A percentile compares a stretch with the other conserved stretches of the same genome.
Conservation (phyloP, 2,888 invertebrate species). For the Ptilodon capucinus region DNA sequence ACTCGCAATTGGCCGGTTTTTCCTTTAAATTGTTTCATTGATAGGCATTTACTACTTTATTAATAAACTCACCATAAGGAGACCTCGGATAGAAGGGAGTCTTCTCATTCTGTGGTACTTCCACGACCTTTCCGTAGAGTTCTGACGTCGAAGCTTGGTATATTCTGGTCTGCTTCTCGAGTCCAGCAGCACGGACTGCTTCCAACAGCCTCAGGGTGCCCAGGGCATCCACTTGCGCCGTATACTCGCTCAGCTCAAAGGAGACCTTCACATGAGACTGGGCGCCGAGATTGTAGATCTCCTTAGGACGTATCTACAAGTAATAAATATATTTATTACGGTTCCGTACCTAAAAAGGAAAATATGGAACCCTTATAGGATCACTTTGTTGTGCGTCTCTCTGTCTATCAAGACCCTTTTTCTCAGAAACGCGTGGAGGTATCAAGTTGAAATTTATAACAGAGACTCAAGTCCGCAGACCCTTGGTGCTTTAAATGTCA, state of each 20-base stretch:
- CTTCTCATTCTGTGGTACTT: conserved; percentile 96
- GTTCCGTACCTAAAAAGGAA: too few species aligned
- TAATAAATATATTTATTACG: too few species aligned
- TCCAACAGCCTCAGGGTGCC: conserved; percentile 95
- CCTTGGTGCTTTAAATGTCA: too few species aligned
- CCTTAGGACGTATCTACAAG: conserved; percentile 87
- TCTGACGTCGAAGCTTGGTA: conserved; percentile 99
- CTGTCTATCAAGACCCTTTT: too few species aligned
- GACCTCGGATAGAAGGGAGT: conserved; percentile 98
- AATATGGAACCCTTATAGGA: too few species aligned
- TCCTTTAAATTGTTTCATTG: too few species aligned
- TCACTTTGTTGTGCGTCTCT: too few species aligned
- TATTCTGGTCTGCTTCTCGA: conserved; percentile 91
- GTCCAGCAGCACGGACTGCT: conserved; percentile 94
- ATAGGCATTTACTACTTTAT: too few species aligned
- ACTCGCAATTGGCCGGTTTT: too few species aligned
- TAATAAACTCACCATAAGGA: conserved; percentile 90
- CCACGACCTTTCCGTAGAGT: conserved; percentile 95
- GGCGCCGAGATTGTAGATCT: conserved; percentile 99
- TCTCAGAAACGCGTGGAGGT: too few species aligned
- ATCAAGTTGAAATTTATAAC: too few species aligned
- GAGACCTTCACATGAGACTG: conserved; percentile 99
- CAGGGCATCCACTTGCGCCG: conserved; percentile 98
- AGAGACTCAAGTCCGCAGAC: too few species aligned
- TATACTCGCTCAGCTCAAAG: conserved; percentile 99